These are phyloP conservation scores for Brachymystax lenok DNA, from an alignment of 2,797 vertebrate genomes.

Conservation along the genomic window DNA sequence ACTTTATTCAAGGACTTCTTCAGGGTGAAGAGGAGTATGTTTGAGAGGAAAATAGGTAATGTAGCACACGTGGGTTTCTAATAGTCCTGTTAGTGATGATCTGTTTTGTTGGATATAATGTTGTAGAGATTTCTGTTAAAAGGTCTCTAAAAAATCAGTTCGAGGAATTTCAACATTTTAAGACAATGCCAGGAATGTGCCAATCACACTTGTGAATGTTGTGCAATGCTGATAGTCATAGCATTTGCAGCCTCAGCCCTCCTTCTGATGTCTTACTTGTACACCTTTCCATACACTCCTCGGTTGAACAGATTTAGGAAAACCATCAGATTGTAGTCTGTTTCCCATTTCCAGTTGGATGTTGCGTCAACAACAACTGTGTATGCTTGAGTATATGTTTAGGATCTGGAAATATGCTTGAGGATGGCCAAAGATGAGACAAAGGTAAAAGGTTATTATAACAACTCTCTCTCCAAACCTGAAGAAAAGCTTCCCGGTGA, in stretches of 20 bases:
- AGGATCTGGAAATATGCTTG: background rate
- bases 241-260: constrained; percentile 27
- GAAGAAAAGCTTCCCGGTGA: constrained; percentile 13
- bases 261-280: constrained; percentile 27
- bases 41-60: background rate
- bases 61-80: background rate
- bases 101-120: background rate
- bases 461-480: background rate
- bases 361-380: constrained; percentile 17
- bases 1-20: background rate
- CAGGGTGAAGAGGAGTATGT: background rate
- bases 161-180: constrained; percentile 9
- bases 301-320: constrained; percentile 25
- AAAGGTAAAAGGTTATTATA: background rate
- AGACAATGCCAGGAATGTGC: constrained; percentile 24
- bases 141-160: constrained; percentile 21
- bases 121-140: background rate
- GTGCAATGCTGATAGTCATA: constrained; percentile 36
- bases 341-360: constrained; percentile 14
- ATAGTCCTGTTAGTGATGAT: background rate
- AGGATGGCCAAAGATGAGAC: background rate
- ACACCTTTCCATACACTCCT: background rate
- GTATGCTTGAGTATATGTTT: background rate
- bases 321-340: constrained; percentile 21
- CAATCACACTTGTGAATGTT: constrained; percentile 1